Evolutionary conservation across 2,888 invertebrate species (phyloP), one percentile per base, ranked within the genome.

Genomic region (Macaria liturata): DNA sequence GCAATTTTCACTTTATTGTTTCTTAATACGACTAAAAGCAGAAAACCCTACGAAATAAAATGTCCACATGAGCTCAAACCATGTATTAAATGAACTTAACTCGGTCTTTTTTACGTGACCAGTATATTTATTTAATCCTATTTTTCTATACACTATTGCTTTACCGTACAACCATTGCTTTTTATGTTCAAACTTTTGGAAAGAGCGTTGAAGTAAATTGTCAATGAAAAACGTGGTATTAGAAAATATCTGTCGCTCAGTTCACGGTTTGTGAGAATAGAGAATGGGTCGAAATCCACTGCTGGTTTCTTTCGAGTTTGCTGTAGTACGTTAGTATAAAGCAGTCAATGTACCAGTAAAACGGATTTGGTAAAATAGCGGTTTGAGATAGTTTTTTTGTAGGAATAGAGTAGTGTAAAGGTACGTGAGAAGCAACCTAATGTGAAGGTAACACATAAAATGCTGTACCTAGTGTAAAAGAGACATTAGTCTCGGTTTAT

Each of bases 401-500:
- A 34, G 32, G 53, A 57, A 58, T 49, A 58, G 50, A 54, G 59
- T 59, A 59, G 59, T 59, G 59, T 46, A 42, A 49, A 49, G 7
- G 43, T 43, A 54, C 59, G 49, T 32, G 59, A 30, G 32, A 7
- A 4, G 47, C 54, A 54, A 54, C 34, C 4, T 54, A 50, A 59
- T 54, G 32, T 31, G 9, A 20, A 50, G 59, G 54, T 58, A 59
- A 42, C 43, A 34, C 53, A 44, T 47, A 47, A 50, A 54, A 59
- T 46, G 31, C n/a, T 54, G 58, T 50, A n/a, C n/a, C n/a, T n/a
- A 59, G 54, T 50, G 47, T 54, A 44, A 54, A 39, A 46, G 53
- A 49, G 57, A 54, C 59, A 59, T 59, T 54, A 54, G 59, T 54
- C 47, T 54, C 59, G 44, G 54, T 59, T 54, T 59, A 59, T 54